A percentile compares a stretch with the other conserved stretches of the same genome.
Conservation (phyloP, 2,113 vertebrate species). For the Sprattus sprattus region DNA sequence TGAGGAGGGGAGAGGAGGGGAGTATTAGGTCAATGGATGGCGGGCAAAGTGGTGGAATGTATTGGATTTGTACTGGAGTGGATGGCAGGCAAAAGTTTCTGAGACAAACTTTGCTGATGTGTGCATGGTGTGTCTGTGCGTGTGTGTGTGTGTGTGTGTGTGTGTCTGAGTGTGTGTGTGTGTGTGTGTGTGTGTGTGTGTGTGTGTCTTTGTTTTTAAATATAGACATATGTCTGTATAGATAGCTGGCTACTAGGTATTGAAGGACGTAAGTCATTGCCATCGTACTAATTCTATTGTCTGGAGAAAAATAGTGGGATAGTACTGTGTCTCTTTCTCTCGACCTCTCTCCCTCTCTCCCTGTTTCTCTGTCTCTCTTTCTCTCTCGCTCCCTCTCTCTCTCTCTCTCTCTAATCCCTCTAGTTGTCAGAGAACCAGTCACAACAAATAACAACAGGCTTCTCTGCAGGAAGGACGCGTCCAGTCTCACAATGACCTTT, state of each 20-base stretch:
- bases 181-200: background rate
- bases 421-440: slow-evolving; percentile 3
- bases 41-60: too few relatives aligned
- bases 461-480: slow-evolving; percentile 46
- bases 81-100: too few relatives aligned
- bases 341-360: background rate
- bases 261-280: too few relatives aligned
- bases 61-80: too few relatives aligned
- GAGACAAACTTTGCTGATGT: too few relatives aligned
- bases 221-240: too few relatives aligned
- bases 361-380: background rate
- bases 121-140: too few relatives aligned
- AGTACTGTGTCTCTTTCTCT: background rate
- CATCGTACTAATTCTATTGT: background rate
- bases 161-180: slow-evolving; percentile 7
- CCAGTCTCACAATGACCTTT: slow-evolving; percentile 37
- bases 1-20: too few relatives aligned
- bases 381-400: background rate
- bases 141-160: slow-evolving; percentile 3
- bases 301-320: background rate
- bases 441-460: slow-evolving; percentile 21
- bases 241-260: too few relatives aligned
- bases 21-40: too few relatives aligned
- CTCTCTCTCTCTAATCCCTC: slow-evolving; percentile 22
- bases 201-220: background rate